Percentiles rank a stretch among this genome's conserved stretches.
phyloP scores from a whole-genome alignment of 2,113 vertebrate species.

The Prionailurus viverrinus region DNA sequence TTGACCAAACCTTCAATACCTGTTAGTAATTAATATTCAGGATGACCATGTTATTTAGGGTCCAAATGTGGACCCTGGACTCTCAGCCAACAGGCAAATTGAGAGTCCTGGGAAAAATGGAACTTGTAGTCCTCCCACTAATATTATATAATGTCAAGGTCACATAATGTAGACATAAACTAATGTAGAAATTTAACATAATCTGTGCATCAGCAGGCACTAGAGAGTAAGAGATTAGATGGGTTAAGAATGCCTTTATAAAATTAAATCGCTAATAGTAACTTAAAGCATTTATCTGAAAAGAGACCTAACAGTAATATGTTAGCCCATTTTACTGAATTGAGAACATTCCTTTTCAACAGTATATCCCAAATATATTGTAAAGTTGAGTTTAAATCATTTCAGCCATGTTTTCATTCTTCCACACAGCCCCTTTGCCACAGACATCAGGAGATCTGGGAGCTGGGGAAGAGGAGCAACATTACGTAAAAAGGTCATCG shows the following conservation, averaged over 20 bases:
- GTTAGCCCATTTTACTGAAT: not conserved
- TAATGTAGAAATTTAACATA: not conserved
- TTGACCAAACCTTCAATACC: not conserved
- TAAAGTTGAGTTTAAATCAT: not conserved
- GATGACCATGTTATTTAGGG: not conserved
- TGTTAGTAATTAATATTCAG: not conserved
- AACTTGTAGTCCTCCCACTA: not conserved
- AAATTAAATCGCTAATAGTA: not conserved
- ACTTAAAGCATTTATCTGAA: not conserved
- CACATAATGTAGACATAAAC: not conserved
- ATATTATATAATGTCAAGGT: not conserved
- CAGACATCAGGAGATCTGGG: not conserved
- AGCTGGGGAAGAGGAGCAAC: not conserved
- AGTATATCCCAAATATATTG: not conserved
- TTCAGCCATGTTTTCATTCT: not conserved
- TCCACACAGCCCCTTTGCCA: not conserved
- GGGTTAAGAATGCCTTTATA: not conserved
- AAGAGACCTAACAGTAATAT: not conserved
- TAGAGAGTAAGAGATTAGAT: not conserved
- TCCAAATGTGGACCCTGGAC: not conserved
- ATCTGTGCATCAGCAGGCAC: not conserved
- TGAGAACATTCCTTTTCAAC: not conserved
- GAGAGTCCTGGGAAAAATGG: not conserved
- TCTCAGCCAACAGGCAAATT: not conserved
- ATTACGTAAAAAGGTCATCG: not conserved